Base-by-base conservation (phyloP, 1,140 invertebrate genomes). In the Macrocentrus cingulum region DNA sequence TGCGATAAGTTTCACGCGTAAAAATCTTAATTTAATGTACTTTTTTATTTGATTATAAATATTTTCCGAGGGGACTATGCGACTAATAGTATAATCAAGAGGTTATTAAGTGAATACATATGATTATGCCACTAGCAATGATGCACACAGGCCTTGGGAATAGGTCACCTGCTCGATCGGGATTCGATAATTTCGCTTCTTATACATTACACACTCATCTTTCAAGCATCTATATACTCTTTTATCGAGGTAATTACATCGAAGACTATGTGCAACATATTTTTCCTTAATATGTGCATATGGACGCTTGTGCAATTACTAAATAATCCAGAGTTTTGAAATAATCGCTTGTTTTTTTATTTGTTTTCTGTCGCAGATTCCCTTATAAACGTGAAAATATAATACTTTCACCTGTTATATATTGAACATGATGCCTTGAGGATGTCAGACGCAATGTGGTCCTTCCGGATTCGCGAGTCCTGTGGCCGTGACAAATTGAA, bases 401-500 rank as follows among this genome's bases (percentile, higher is more conserved):
- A 48, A 23, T 25, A 32, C n/a, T 15, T 16, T 42, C 18, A 42
- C n/a, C 18, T n/a, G 8, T 6, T 42, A n/a, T 42, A 9, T 42
- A 42, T 42, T n/a, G 4, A n/a, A 39, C 16, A n/a, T 5, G 20
- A 42, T 42, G 41, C 37, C 8, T n/a, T 4, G 15, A 39, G 15
- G 37, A 15, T 39, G 37, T 4, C 3, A 39, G 15, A 39, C 9
- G 19, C 16, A 25, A 49, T 32, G 23, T 29, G 46, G 22, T 29
- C 25, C 52, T 54, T 49, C 58, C 52, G 45, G 20, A 16, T 15
- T 37, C 22, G 44, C 41, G 7, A 52, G 36, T 9, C 50, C 29
- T 42, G 59, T 60, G 57, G 59, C 70, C 70, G 68, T 67, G 64
- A 69, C 70, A 66, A 72, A 72, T 72, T 69, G 67, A 59, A 72